Conservation (phyloP, 2,797 vertebrate species). For the Anguilla pacifica region DNA sequence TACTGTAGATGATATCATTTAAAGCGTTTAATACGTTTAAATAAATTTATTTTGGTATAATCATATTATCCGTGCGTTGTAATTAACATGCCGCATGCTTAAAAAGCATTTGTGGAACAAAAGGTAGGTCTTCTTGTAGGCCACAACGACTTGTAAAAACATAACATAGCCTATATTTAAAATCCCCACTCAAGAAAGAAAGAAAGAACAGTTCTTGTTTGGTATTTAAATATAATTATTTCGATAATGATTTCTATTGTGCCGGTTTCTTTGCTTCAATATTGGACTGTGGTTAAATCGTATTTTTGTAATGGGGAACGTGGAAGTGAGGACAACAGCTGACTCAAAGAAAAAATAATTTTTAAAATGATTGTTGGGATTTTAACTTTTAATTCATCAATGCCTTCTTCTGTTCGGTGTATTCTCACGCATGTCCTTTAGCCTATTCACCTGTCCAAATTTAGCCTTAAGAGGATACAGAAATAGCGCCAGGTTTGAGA, state of each 20-base stretch:
- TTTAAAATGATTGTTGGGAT: too few species aligned
- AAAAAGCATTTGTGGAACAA: not conserved
- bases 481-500: not conserved
- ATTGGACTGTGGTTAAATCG: not conserved
- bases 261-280: not conserved
- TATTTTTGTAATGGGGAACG: not conserved
- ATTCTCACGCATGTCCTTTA: not conserved
- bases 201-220: not conserved
- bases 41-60: too few species aligned
- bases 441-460: not conserved
- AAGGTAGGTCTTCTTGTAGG: too few species aligned
- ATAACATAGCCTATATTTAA: too few species aligned
- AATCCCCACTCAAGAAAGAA: too few species aligned
- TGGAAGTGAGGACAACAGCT: not conserved
- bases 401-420: not conserved
- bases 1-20: not conserved
- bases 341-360: not conserved
- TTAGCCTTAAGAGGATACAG: not conserved
- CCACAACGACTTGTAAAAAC: too few species aligned
- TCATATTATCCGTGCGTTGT: not conserved
- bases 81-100: not conserved
- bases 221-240: not conserved
- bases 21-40: not conserved
- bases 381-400: too few species aligned
- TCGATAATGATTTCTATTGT: not conserved